Percentiles rank a stretch among this genome's conserved stretches.
Conservation (phyloP, 2,113 vertebrate species). For the Carassius gibelio region DNA sequence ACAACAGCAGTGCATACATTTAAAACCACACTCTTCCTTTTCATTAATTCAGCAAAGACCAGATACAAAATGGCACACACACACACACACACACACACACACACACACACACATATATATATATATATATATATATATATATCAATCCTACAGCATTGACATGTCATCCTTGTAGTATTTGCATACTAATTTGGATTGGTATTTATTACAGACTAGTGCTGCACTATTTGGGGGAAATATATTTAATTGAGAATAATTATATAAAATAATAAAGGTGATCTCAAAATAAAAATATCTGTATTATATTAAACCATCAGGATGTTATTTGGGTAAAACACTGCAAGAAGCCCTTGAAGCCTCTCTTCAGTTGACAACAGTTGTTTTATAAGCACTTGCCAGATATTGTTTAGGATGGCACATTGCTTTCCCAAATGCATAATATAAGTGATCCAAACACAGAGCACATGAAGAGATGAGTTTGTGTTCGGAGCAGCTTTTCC, state of each 20-base stretch:
- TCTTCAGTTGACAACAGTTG: not conserved
- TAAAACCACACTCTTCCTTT: too few species aligned
- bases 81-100: too few species aligned
- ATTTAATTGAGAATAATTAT: not conserved
- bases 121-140: too few species aligned
- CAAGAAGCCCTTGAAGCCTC: not conserved
- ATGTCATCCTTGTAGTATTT: not conserved
- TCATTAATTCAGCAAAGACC: not conserved
- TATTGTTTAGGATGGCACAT: not conserved
- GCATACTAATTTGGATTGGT: not conserved
- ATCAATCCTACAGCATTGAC: too few species aligned
- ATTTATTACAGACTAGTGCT: too few species aligned
- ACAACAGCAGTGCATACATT: not conserved
- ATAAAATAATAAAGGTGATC: too few species aligned
- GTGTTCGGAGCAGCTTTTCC: too few species aligned
- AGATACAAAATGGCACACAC: not conserved
- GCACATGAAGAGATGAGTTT: not conserved
- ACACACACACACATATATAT: too few species aligned
- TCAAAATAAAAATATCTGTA: too few species aligned
- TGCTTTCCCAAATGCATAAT: not conserved
- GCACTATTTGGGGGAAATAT: not conserved
- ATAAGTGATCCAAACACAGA: not conserved
- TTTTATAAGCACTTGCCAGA: not conserved
- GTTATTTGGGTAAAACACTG: not conserved
- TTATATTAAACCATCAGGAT: not conserved